Base-by-base conservation (phyloP, 2,797 vertebrate species). In the Luscinia luscinia region DNA sequence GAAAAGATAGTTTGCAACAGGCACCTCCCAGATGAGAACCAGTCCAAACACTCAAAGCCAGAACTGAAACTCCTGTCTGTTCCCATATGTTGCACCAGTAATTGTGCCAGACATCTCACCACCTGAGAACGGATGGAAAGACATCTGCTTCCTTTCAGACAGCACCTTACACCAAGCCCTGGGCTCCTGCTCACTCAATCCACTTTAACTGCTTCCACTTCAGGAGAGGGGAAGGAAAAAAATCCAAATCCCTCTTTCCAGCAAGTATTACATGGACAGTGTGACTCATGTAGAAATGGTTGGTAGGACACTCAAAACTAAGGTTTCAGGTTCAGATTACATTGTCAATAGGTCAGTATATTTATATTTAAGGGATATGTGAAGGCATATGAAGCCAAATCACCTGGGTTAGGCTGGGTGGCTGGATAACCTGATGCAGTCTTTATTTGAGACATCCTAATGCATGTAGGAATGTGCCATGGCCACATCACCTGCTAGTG, bases 121-220 rank as follows among this genome's bases (percentile, higher is more conserved):
- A 91, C 87, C 91, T 91, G 85, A 95, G 87, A 83, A 91, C 0
- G 15, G 57, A 74, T 84, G 61, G 93, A 96, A 94, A 91, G 77
- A 76, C 67, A 91, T 89, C 89, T 96, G 95, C 85, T 96, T 96
- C 90, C 77, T 94, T 88, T 94, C 94, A 96, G 89, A 86, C 73
- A 59, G 70, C 81, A 45, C 85, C 58, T 94, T 94, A 84, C 38
- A 52, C 32, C 1, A 11, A 79, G 74, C 6, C 1, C 48, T 38
- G 57, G 55, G 48, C 36, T 95, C 58, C 62, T 87, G 63, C 76
- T 94, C 27, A 12, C 84, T 89, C 73, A 38, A 54, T 67, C 62
- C 2, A 0, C 34, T 91, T 95, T 90, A 84, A 93, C 77, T 77
- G 77, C 85, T 88, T 91, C 80, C 51, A 54, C 52, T 48, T 93